phyloP scores from a whole-genome alignment of 2,888 invertebrate genomes.

The Ormyrus pomaceus region DNA sequence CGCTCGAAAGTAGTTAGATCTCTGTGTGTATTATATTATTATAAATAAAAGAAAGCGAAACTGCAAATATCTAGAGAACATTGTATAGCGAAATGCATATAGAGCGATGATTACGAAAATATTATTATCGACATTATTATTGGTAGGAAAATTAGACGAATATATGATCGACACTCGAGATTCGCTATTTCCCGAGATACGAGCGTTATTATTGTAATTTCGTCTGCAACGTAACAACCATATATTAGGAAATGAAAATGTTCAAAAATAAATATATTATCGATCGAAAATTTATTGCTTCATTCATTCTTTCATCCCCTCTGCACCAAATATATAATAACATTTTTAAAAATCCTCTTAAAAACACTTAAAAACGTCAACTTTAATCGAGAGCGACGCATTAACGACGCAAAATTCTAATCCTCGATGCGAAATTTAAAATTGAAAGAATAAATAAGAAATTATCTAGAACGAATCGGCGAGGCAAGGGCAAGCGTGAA shows the following conservation, averaged over 20 bases:
- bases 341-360: background rate
- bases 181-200: slow-evolving; percentile 33
- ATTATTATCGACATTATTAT: slow-evolving; percentile 60
- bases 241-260: slow-evolving; percentile 54
- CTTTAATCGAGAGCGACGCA: no score
- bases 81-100: slow-evolving; percentile 64
- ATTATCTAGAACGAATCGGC: no score
- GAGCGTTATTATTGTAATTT: slow-evolving; percentile 55
- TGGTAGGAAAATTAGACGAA: slow-evolving; percentile 54
- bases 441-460: no score
- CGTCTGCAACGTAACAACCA: slow-evolving; percentile 45
- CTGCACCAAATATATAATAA: slow-evolving; percentile 3
- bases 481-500: slow-evolving; percentile 13
- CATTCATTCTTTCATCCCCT: slow-evolving; percentile 1
- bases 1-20: slow-evolving; percentile 63
- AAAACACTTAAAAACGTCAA: no score
- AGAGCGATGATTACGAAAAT: slow-evolving; percentile 58
- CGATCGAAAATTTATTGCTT: slow-evolving; percentile 34
- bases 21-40: slow-evolving; percentile 73
- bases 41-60: slow-evolving; percentile 62
- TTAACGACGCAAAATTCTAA: no score
- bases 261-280: slow-evolving; percentile 55
- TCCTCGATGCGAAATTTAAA: no score
- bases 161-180: slow-evolving; percentile 42
- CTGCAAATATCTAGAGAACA: slow-evolving; percentile 60